phyloP scores from a whole-genome alignment of 2,797 vertebrate species.

The Pangasius sanitwongsei region DNA sequence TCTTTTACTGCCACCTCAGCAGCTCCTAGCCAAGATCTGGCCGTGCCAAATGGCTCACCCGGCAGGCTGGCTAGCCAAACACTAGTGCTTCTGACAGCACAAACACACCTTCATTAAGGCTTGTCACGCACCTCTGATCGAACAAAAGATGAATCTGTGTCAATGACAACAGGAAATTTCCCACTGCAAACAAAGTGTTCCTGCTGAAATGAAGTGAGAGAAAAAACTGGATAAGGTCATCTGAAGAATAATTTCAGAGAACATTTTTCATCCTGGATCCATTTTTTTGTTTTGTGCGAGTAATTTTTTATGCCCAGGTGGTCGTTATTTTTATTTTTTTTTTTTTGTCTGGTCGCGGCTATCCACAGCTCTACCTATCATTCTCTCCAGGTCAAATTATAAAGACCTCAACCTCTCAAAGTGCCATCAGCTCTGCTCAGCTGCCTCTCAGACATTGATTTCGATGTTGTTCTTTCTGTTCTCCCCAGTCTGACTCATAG shows the following conservation, averaged over 20 bases:
- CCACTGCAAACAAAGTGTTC: constrained; percentile 34
- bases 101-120: constrained; percentile 67
- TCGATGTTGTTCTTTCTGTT: constrained; percentile 20
- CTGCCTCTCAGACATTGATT: constrained; percentile 43
- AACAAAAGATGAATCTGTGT: constrained; percentile 49
- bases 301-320: background rate
- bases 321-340: background rate
- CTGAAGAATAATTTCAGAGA: background rate
- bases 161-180: constrained; percentile 31
- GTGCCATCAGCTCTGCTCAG: constrained; percentile 11
- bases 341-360: background rate
- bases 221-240: constrained; percentile 7
- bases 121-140: constrained; percentile 51
- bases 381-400: background rate
- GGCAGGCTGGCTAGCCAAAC: constrained; percentile 72
- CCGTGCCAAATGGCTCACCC: constrained; percentile 62
- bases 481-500: constrained; percentile 25
- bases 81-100: constrained; percentile 67
- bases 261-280: background rate
- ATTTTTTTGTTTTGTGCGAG: background rate
- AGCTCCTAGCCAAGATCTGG: constrained; percentile 38
- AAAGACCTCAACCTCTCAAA: constrained; percentile 16
- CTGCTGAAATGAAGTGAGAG: constrained; percentile 10
- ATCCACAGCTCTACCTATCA: background rate
- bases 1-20: constrained; percentile 56